Evolutionary conservation across 2,113 vertebrate genomes (phyloP).

Genomic region (Otis tarda): DNA sequence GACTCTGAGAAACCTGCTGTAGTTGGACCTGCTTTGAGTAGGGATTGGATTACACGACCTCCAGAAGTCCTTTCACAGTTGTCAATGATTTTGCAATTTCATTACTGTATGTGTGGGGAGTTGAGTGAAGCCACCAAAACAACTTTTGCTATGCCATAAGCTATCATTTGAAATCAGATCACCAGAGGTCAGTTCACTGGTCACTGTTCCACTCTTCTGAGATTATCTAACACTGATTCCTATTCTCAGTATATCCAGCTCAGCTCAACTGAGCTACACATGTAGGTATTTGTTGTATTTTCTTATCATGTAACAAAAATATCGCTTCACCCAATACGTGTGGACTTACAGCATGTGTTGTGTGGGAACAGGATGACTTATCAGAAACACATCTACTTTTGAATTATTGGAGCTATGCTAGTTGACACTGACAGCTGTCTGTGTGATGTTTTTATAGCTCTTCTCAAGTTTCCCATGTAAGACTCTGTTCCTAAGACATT

Average conservation of each 20-base stretch:
- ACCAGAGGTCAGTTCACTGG: not conserved
- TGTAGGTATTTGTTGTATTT: not conserved
- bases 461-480: not conserved
- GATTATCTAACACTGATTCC: not conserved
- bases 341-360: not conserved
- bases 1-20: not conserved
- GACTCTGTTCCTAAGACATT: slow-evolving; percentile 49
- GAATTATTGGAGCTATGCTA: slow-evolving; percentile 12
- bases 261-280: not conserved
- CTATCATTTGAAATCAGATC: not conserved
- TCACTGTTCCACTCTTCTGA: not conserved
- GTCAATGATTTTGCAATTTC: not conserved
- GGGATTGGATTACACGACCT: not conserved
- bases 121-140: not conserved
- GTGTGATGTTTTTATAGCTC: slow-evolving; percentile 2
- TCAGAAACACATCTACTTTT: not conserved
- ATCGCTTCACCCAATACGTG: not conserved
- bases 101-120: not conserved
- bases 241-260: not conserved
- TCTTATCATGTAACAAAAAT: not conserved
- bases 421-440: slow-evolving; percentile 34
- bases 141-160: not conserved
- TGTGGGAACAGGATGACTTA: not conserved
- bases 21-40: not conserved
- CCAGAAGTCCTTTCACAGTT: not conserved